A percentile compares a stretch with the other conserved stretches of the same genome.
These are phyloP conservation scores for Sialia sialis DNA, from an alignment of 2,113 vertebrate species.

Conservation along the genomic window DNA sequence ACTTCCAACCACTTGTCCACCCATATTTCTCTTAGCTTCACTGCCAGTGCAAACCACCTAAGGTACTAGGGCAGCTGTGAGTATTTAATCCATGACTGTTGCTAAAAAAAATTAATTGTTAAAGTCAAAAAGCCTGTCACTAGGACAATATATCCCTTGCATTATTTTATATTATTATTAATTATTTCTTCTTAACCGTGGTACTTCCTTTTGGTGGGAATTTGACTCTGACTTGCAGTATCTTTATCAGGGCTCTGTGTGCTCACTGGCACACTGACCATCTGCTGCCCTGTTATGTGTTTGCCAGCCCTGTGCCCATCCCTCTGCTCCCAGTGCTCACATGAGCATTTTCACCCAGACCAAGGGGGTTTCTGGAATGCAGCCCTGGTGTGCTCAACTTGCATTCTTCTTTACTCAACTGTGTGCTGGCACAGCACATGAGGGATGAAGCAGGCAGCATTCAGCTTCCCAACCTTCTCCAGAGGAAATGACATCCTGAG, in stretches of 20 bases:
- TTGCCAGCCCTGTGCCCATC: background rate
- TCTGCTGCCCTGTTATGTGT: accelerated
- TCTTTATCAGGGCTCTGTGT: background rate
- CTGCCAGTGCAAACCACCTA: background rate
- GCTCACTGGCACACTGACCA: background rate
- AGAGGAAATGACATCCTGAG: slow-evolving; percentile 5
- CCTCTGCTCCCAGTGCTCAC: background rate
- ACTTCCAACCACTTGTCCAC: background rate
- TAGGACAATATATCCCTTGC: background rate
- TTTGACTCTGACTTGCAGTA: background rate
- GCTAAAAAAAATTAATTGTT: background rate
- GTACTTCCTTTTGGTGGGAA: background rate
- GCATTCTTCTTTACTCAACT: background rate
- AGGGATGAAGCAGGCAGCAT: background rate
- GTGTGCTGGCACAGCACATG: background rate
- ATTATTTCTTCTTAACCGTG: background rate
- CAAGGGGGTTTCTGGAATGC: accelerated
- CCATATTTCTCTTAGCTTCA: background rate
- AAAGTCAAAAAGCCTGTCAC: background rate
- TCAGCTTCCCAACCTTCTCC: background rate
- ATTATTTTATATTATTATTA: background rate
- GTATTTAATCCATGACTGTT: background rate
- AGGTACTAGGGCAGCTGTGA: background rate
- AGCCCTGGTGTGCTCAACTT: accelerated
- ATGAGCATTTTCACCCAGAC: background rate